A percentile compares a stretch with the other conserved stretches of the same genome.
phyloP scores from a whole-genome alignment of 2,888 invertebrate species.

The Malachius bipustulatus region DNA sequence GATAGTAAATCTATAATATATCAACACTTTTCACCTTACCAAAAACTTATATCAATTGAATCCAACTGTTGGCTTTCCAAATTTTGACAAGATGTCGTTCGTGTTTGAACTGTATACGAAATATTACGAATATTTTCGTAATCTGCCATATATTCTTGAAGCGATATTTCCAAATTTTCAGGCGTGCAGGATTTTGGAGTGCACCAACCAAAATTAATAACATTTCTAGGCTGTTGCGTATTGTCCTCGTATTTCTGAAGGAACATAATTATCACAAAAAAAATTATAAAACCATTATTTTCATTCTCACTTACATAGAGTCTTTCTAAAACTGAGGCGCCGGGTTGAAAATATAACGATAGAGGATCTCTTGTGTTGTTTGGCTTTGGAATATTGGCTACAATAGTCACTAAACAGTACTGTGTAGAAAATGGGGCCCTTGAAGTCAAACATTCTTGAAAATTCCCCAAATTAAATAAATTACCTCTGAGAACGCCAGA shows the following conservation, averaged over 20 bases:
- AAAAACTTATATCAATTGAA: constrained; percentile 31
- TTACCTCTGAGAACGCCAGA: constrained; percentile 45
- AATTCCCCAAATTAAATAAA: constrained; percentile 48
- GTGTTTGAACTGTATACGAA: too few species aligned
- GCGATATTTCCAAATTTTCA: constrained; percentile 26
- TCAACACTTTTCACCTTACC: too few species aligned
- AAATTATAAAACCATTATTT: not conserved
- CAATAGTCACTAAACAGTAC: constrained; percentile 32
- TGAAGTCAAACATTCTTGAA: constrained; percentile 43
- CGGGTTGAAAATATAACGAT: constrained; percentile 27
- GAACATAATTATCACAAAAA: constrained; percentile 4
- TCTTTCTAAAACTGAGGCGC: constrained; percentile 28
- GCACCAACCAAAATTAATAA: constrained; percentile 32
- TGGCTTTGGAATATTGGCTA: constrained; percentile 24
- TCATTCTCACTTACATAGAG: constrained; percentile 29
- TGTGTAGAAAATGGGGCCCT: constrained; percentile 34
- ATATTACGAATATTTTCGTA: constrained; percentile 29
- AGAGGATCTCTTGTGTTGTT: constrained; percentile 22
- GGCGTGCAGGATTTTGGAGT: constrained; percentile 32
- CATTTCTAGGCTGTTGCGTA: constrained; percentile 29
- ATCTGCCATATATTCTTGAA: constrained; percentile 27
- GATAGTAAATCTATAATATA: too few species aligned
- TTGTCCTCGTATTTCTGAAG: constrained; percentile 28
- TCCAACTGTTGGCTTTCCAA: too few species aligned
- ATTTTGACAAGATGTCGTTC: too few species aligned